phyloP scores from a whole-genome alignment of 37 sponge, comb jelly and placozoan genomes.

The Halisarca cf. caerulea region DNA sequence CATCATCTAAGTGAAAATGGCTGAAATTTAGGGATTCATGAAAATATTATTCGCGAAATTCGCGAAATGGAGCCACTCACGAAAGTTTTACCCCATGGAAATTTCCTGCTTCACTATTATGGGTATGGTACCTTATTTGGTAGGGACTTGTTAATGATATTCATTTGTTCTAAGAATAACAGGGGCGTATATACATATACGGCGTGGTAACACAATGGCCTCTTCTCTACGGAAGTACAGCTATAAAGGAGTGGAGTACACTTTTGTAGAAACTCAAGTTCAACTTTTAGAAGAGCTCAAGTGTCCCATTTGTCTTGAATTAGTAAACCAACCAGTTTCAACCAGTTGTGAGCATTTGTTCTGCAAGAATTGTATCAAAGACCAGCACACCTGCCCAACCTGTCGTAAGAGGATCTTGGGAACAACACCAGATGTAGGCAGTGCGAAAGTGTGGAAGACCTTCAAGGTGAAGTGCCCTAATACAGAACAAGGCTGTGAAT shows the following conservation, averaged over 20 bases:
- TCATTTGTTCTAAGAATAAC: too few species aligned
- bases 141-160: too few species aligned
- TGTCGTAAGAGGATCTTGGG: not conserved
- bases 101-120: too few species aligned
- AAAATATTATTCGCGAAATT: too few species aligned
- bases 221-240: not conserved
- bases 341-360: constrained; percentile 22
- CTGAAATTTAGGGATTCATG: too few species aligned
- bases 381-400: not conserved
- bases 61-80: too few species aligned
- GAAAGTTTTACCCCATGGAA: too few species aligned
- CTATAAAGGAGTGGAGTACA: constrained; percentile 8
- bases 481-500: constrained; percentile 38
- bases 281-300: constrained; percentile 9
- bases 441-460: constrained; percentile 17
- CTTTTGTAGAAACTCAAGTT: not conserved
- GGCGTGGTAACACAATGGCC: too few species aligned
- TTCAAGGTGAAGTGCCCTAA: constrained; percentile 49
- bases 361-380: not conserved
- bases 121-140: too few species aligned
- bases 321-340: not conserved
- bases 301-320: constrained; percentile 20
- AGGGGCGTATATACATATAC: too few species aligned
- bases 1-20: too few species aligned
- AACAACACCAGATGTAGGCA: constrained; percentile 32